Base-by-base conservation (phyloP, 2,888 invertebrate genomes). In the Drosophila greeni region DNA sequence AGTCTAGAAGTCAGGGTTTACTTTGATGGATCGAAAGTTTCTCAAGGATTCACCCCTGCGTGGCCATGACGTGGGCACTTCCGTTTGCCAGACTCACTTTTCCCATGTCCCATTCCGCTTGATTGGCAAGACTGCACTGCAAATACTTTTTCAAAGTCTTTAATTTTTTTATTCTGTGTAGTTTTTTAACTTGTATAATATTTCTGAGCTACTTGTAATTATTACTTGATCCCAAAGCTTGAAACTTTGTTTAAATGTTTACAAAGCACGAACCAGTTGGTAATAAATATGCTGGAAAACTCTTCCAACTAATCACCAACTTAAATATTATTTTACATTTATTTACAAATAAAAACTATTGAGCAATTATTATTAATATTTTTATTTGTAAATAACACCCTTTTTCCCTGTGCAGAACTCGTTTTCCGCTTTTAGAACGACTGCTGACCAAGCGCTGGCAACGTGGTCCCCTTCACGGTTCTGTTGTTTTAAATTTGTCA, bases 401-500 rank as follows among this genome's bases (percentile, higher is more conserved):
- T 14, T 45, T 37, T n/a, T 14, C 51, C n/a, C 49, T 39, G 52
- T 68, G 43, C 52, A 43, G 6, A 62, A 39, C 64, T 53, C 39
- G 53, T 39, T 45, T 33, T 26, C 11, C 37, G 52, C 20, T 16
- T 18, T 16, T 16, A 31, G 31, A n/a, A 18, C 16, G 16, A 42
- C 20, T 31, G 20, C 62, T 62, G 62, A 42, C 40, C 49, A 51
- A 61, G 24, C 29, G 14, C 23, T 40, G 40, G 33, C 61, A 74
- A 72, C 84, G 84, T 83, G 83, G 82, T 82, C 76, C 76, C 78
- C 75, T 77, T 84, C 79, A 83, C 72, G 82, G 70, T 58, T 79
- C 68, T 83, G 83, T 83, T 83, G 74, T 79, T 83, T 80, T 80
- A 82, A 83, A 83, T 84, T 83, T 83, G 84, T 83, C 82, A 85